Base-by-base conservation (phyloP, 2,113 vertebrate species). In the Corythornis vintsioides region DNA sequence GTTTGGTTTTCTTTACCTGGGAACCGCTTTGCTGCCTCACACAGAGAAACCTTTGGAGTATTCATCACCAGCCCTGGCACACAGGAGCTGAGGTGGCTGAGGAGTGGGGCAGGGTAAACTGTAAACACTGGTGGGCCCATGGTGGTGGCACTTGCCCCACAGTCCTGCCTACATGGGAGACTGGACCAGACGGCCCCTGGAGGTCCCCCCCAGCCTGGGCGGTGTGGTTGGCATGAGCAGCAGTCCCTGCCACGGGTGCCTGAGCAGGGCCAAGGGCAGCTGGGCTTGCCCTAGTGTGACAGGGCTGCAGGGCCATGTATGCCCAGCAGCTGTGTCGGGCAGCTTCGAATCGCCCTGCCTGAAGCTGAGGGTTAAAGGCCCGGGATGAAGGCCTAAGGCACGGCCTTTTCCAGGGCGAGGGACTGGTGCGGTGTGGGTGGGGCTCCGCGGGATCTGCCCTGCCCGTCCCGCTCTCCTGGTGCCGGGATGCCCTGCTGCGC, bases 161-260 rank as follows among this genome's bases (percentile, higher is more conserved):
- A 5, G 45, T 48, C 21, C n/a, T 19, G 40, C 25, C 69, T 24
- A 31, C 40, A 1, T 2, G 33, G 26, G 18, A 29, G 7, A 21
- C 43, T 55, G 60, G 59, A 31, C 2, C 40, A 38, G 40, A 2
- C 0, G 0, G 38, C 11, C 29, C 47, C n/a, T 3, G 2, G 69
- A 20, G 43, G n/a, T 9, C 17, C 10, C 21, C 29, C 77, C 43
- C 40, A 48, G 45, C 64, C 57, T 3, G 59, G 73, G 57, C 5
- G 0, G 13, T 19, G 45, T 6, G 3, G 25, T 20, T 31, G 24
- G 20, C 3, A 4, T 2, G 4, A 40, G 42, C 33, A 33, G 53
- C n/a, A 31, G 38, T 20, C 42, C 67, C 48, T 40, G 69, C 42
- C 10, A 0, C 0, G 20, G 79, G 24, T 73, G 47, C n/a, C 69